phyloP scores from a whole-genome alignment of 1,140 invertebrate genomes.

The Habropoda laboriosa region DNA sequence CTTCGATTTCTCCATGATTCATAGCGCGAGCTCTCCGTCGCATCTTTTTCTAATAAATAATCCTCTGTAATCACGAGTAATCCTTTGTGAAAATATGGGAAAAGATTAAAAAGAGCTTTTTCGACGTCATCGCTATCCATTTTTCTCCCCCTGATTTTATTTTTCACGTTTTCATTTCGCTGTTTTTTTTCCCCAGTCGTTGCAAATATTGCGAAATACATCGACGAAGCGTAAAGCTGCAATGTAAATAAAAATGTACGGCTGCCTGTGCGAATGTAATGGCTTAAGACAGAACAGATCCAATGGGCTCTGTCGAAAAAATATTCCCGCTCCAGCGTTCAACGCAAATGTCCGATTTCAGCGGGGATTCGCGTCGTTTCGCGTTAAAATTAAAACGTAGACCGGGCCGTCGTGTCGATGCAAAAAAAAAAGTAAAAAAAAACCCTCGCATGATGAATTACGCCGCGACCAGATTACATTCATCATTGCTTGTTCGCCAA shows the following conservation, averaged over 20 bases:
- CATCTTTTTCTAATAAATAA: not conserved
- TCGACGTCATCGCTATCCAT: not conserved
- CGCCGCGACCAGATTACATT: constrained; percentile 19
- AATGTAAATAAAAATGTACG: not conserved
- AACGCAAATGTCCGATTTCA: not conserved
- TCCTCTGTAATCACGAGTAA: not conserved
- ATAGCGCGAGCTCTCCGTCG: too few relatives aligned
- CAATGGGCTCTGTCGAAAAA: not conserved
- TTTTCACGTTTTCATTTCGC: not conserved
- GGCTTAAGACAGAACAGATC: not conserved
- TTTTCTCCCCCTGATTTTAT: not conserved
- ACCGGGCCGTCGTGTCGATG: not conserved
- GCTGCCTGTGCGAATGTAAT: not conserved
- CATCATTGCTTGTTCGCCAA: not conserved
- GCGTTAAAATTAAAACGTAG: constrained; percentile 13
- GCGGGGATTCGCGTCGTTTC: not conserved
- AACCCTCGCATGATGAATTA: constrained; percentile 27
- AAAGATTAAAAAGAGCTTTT: not conserved
- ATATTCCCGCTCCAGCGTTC: not conserved
- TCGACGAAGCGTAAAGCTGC: not conserved
- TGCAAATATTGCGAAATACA: not conserved
- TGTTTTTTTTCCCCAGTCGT: not conserved
- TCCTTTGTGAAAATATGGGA: constrained; percentile 12
- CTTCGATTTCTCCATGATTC: not conserved
- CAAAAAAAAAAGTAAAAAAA: not conserved